Conservation (phyloP, 2,888 invertebrate species). For the Emmelina monodactyla region DNA sequence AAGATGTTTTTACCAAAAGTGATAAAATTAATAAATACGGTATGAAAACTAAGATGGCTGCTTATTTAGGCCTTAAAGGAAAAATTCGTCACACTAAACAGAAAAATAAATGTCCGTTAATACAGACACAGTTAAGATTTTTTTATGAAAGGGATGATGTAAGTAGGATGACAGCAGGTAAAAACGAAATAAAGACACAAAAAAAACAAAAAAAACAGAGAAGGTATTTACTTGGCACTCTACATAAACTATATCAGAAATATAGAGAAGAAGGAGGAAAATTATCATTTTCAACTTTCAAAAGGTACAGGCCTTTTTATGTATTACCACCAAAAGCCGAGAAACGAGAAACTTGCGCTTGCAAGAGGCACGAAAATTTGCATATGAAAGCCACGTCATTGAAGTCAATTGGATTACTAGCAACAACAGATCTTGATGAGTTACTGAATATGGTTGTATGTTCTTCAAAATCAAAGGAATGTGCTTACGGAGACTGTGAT, state of each 20-base stretch:
- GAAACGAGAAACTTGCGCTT: conserved; percentile 7
- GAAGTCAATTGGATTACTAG: conserved; percentile 1
- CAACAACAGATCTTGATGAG: conserved; percentile 2
- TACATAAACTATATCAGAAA: conserved; percentile 13
- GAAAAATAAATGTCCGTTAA: background rate
- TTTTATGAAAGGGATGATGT: conserved; percentile 7
- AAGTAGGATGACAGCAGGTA: conserved; percentile 6
- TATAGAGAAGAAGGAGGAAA: conserved; percentile 12
- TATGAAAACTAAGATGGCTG: conserved; percentile 3
- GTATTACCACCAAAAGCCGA: conserved; percentile 9
- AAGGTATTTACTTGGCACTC: conserved; percentile 12
- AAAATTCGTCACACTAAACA: background rate
- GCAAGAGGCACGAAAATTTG: conserved; percentile 6
- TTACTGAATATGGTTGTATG: background rate
- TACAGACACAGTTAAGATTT: background rate
- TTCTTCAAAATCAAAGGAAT: background rate
- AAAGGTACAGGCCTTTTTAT: conserved; percentile 9
- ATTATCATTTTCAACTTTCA: conserved; percentile 9
- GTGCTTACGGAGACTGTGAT: conserved; percentile 6
- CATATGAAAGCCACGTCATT: conserved; percentile 2
- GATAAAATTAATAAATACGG: conserved; percentile 3
- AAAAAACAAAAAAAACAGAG: conserved; percentile 12
- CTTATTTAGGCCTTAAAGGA: conserved; percentile 1
- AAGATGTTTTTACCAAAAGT: conserved; percentile 1
- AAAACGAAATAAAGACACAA: conserved; percentile 11